phyloP scores from a whole-genome alignment of 2,113 vertebrate species.

The Cairina moschata region DNA sequence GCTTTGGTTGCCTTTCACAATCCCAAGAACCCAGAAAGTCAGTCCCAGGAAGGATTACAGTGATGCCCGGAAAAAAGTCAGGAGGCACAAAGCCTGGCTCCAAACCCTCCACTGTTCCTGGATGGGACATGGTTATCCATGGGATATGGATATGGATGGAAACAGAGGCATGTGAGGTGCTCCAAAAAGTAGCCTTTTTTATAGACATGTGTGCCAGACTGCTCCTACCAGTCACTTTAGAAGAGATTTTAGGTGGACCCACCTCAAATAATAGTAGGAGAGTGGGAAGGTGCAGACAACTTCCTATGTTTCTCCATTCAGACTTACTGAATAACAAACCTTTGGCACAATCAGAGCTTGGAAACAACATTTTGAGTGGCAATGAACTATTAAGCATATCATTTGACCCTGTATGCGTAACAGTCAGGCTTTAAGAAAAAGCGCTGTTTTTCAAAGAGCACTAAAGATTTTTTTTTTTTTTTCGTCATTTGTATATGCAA shows the following conservation, averaged over 20 bases:
- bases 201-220: fast-evolving
- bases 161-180: neutral
- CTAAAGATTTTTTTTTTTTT: neutral
- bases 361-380: neutral
- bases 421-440: neutral
- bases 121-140: no score
- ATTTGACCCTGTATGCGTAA: neutral
- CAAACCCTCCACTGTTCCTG: neutral
- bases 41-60: neutral
- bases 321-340: neutral
- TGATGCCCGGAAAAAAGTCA: neutral
- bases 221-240: neutral
- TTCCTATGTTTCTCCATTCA: neutral
- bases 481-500: neutral
- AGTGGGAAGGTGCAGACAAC: neutral
- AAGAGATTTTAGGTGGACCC: neutral
- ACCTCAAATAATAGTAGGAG: neutral
- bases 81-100: neutral
- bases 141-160: neutral
- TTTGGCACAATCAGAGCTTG: neutral
- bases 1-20: neutral
- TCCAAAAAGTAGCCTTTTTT: neutral
- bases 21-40: neutral
- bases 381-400: neutral
- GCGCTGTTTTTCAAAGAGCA: neutral